A percentile compares a stretch with the other conserved stretches of the same genome.
These are phyloP conservation scores for Neodon shergylaensis DNA, from an alignment of 2,113 vertebrate species.

Conservation along the genomic window DNA sequence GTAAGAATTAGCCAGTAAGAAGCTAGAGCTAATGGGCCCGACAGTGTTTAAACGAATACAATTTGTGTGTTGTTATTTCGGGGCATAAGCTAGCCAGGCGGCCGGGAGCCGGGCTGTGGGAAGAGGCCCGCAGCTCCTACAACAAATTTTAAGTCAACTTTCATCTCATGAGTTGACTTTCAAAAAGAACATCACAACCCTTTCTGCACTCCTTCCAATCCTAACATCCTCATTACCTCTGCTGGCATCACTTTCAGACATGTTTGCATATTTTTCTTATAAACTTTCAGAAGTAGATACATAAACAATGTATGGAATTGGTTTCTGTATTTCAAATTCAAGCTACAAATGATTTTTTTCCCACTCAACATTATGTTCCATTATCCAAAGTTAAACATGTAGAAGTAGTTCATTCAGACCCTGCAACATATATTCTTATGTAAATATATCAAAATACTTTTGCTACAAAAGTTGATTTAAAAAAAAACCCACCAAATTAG, in stretches of 20 bases:
- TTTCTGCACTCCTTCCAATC: neutral
- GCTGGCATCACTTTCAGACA: neutral
- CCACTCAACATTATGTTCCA: conserved; percentile 18
- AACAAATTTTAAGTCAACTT: neutral
- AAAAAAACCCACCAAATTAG: neutral
- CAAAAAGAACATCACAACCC: neutral
- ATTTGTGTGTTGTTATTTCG: no score
- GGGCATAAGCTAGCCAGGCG: no score
- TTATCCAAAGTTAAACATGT: neutral
- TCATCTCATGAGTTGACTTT: neutral
- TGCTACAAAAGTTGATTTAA: conserved; percentile 24
- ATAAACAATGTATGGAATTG: conserved; percentile 1
- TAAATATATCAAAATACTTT: conserved; percentile 11
- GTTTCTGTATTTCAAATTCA: conserved; percentile 46
- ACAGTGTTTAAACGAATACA: no score
- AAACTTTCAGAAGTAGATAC: neutral
- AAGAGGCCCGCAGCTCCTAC: no score
- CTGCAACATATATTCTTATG: neutral
- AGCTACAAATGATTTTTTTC: conserved; percentile 12
- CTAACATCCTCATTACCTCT: neutral
- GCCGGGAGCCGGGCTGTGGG: no score
- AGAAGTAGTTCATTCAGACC: conserved; percentile 3
- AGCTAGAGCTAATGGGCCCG: no score
- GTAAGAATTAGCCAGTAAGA: no score
- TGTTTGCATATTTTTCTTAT: neutral